Conservation (phyloP, 2,113 vertebrate genomes). For the Carettochelys insculpta region DNA sequence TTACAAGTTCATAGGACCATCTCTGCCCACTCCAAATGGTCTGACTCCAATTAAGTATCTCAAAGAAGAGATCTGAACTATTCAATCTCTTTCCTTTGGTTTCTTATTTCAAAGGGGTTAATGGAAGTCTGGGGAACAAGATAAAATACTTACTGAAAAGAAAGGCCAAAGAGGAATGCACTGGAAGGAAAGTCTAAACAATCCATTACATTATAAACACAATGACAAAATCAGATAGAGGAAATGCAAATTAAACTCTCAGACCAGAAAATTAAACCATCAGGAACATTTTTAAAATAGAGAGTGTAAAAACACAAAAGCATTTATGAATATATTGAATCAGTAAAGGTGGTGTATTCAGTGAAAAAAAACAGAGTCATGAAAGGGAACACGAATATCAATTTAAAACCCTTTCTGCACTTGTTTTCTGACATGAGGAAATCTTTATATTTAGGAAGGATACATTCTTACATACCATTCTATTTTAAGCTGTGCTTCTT, state of each 20-base stretch:
- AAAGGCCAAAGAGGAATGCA: background rate
- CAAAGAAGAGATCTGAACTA: background rate
- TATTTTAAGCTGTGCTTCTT: conserved; percentile 28
- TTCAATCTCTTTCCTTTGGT: background rate
- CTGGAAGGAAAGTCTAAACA: background rate
- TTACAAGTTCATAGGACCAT: conserved; percentile 39
- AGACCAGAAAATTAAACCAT: background rate
- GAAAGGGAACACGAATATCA: background rate
- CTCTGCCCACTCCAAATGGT: background rate
- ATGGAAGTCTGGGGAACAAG: background rate
- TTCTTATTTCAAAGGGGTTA: background rate
- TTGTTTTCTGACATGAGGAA: conserved; percentile 7
- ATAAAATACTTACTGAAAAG: background rate
- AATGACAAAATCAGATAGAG: background rate
- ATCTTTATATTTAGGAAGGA: conserved; percentile 20
- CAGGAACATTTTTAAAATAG: background rate
- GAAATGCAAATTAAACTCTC: background rate
- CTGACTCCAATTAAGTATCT: conserved; percentile 5
- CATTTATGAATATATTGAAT: background rate
- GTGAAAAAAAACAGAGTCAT: background rate
- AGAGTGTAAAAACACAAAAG: rapidly evolving
- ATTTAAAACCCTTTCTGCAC: background rate
- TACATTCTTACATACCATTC: background rate
- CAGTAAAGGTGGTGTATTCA: background rate
- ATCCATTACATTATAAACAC: background rate